Evolutionary conservation across 2,113 vertebrate species (phyloP).

Genomic region (Trichechus manatus): DNA sequence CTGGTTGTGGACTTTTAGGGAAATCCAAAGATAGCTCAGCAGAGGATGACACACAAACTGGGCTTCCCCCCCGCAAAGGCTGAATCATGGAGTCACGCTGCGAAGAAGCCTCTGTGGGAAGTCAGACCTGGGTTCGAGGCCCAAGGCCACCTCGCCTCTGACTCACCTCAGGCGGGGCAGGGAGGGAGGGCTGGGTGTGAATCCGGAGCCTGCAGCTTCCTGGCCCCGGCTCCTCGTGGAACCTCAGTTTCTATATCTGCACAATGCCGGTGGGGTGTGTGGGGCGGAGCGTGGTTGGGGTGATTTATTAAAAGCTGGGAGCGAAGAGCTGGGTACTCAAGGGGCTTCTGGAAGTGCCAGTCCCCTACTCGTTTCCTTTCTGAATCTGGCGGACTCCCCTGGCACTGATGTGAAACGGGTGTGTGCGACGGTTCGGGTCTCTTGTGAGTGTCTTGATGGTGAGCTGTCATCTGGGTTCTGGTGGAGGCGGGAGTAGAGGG

Average conservation of each 20-base stretch:
- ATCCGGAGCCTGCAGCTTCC: background rate
- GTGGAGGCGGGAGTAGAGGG: background rate
- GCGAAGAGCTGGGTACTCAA: background rate
- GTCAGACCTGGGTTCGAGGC: constrained; percentile 25
- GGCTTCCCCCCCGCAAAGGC: constrained; percentile 43
- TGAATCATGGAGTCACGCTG: background rate
- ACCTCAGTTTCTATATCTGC: constrained; percentile 17
- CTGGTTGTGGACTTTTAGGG: constrained; percentile 14
- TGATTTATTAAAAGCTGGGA: background rate
- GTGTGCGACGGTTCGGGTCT: background rate
- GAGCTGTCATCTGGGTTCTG: background rate
- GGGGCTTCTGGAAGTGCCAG: background rate
- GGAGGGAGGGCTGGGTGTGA: background rate
- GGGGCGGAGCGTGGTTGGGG: background rate
- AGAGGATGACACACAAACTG: constrained; percentile 53
- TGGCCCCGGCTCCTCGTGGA: background rate
- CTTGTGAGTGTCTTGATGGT: background rate
- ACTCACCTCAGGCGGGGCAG: constrained; percentile 28
- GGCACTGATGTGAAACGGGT: background rate
- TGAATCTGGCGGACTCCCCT: background rate
- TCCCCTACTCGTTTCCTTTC: background rate
- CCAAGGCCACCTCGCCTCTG: constrained; percentile 55
- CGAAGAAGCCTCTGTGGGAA: background rate
- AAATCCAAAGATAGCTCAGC: constrained; percentile 80
- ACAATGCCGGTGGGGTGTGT: too few relatives aligned